Percentiles rank a stretch among this genome's conserved stretches.
phyloP scores from a whole-genome alignment of 2,797 vertebrate genomes.

The Sebastes umbrosus region DNA sequence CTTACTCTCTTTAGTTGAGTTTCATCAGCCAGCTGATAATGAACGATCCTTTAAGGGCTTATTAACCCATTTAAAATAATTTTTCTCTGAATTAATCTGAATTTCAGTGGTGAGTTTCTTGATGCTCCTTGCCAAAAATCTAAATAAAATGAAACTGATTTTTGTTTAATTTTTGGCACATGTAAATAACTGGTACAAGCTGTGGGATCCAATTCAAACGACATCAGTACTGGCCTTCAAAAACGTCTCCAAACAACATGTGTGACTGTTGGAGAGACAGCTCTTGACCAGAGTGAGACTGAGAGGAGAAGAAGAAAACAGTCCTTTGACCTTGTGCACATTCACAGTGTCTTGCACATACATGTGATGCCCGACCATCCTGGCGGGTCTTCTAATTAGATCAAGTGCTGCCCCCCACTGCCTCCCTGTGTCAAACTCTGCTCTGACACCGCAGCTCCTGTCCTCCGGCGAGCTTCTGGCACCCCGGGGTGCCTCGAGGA shows the following conservation, averaged over 20 bases:
- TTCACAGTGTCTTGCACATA: background rate
- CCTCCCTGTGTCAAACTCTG: constrained; percentile 21
- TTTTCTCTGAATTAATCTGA: background rate
- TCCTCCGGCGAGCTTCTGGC: constrained; percentile 28
- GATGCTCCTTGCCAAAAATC: background rate
- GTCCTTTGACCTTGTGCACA: background rate
- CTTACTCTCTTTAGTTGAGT: background rate
- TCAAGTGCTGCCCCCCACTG: constrained; percentile 16
- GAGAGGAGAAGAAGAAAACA: background rate
- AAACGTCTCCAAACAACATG: background rate
- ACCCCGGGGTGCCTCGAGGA: constrained; percentile 32
- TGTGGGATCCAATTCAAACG: background rate
- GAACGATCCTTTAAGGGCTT: background rate
- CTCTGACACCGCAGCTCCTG: constrained; percentile 28
- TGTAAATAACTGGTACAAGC: background rate
- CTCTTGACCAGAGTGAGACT: constrained; percentile 3
- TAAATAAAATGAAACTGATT: background rate
- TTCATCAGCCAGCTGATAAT: background rate
- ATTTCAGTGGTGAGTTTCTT: background rate
- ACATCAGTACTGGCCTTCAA: background rate
- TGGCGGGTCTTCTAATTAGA: constrained; percentile 49
- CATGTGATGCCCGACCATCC: background rate
- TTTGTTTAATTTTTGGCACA: background rate
- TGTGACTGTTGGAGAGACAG: constrained; percentile 4
- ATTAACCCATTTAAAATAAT: background rate